phyloP scores from a whole-genome alignment of 2,797 vertebrate species.

The Peromyscus nudipes region DNA sequence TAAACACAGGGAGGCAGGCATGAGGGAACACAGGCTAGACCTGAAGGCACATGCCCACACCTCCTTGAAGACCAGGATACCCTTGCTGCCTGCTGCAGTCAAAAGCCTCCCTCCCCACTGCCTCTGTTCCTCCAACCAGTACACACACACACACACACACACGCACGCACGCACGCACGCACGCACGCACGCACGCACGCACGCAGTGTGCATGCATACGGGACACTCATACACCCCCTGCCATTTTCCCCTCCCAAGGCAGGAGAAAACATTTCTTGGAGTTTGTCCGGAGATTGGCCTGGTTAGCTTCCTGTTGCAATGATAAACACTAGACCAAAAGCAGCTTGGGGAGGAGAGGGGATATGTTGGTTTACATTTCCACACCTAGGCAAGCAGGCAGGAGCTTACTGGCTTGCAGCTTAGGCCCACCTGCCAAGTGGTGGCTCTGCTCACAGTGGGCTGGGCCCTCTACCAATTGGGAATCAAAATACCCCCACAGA shows the following conservation, averaged over 20 bases:
- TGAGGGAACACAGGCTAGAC: not conserved
- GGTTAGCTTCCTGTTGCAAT: not conserved
- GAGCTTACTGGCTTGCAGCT: not conserved
- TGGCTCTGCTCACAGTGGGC: not conserved
- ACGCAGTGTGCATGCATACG: too few relatives aligned
- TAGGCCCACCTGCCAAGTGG: not conserved
- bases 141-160: too few relatives aligned
- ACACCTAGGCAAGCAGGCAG: not conserved
- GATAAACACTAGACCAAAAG: too few relatives aligned
- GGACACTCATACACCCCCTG: too few relatives aligned
- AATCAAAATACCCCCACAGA: too few relatives aligned
- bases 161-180: fast-evolving
- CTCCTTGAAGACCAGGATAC: not conserved
- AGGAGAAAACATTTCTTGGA: not conserved
- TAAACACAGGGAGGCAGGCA: not conserved
- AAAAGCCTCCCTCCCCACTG: not conserved
- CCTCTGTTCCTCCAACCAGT: not conserved
- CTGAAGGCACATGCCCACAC: not conserved
- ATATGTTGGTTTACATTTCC: too few relatives aligned
- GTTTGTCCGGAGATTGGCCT: not conserved
- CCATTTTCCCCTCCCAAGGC: not conserved
- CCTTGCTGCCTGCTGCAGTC: not conserved
- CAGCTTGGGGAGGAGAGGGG: not conserved
- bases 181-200: fast-evolving
- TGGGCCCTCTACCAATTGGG: not conserved